Evolutionary conservation across 2,888 invertebrate species (phyloP), one percentile per base, ranked within the genome.

Genomic region (Ornithoptera priamus): DNA sequence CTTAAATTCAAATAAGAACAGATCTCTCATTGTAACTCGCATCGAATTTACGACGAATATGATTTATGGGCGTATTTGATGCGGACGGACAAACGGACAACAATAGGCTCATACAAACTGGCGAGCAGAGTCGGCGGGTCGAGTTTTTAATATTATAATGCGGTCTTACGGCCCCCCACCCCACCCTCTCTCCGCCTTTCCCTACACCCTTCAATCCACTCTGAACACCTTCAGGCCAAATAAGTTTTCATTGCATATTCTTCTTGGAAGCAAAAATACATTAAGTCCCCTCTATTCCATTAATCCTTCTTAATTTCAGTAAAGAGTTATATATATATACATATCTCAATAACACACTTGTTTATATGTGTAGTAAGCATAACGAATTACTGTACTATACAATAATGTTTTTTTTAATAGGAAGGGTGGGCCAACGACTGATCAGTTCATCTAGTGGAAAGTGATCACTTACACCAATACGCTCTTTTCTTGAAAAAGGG

Each of bases 41-140:
- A 87, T 88, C 86, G 89, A 89, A 92, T 90, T 91, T 92, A 92
- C 86, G 89, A 88, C 87, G 84, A 85, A 88, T 90, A 91, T 92
- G 92, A 92, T 92, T 92, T 92, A 92, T 82, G 86, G 80, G 77
- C 88, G 83, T 85, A 83, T 89, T 88, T 88, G 90, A 92, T 90
- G 90, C 87, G 88, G 89, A 89, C 86, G 88, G 90, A 90, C 90
- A 84, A 81, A 81, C 86, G 85, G 82, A 84, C 86, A 84, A 90
- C 91, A 91, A 91, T 90, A 83, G 87, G 79, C 81, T 82, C 86
- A 82, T 84, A 87, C 86, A 87, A 80, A 78, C 81, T 80, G 85
- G 76, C 77, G 77, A 79, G 76, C 82, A 84, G 84, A 81, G 85
- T 80, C 82, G 81, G 72, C 82, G 82, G 80, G 75, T 75, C 84